phyloP scores from a whole-genome alignment of 2,888 invertebrate species.

The Anoncus sp. region DNA sequence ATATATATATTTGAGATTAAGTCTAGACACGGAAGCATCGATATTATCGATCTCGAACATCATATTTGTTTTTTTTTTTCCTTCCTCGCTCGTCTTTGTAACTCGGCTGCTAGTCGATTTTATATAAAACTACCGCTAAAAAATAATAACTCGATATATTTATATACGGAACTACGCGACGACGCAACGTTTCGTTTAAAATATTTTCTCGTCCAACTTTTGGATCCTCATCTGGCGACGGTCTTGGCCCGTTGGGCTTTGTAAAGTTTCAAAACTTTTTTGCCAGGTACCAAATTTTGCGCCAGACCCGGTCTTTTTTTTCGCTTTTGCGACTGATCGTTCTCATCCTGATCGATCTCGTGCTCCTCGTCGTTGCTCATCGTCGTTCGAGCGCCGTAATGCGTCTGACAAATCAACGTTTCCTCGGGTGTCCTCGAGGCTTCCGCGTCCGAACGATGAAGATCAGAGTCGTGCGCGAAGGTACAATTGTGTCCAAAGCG shows the following conservation, averaged over 20 bases:
- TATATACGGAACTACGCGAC: neutral
- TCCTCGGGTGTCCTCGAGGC: slow-evolving; percentile 84
- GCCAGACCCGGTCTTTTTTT: slow-evolving; percentile 92
- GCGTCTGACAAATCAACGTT: slow-evolving; percentile 81
- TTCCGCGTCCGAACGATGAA: slow-evolving; percentile 87
- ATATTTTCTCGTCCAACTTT: too few relatives aligned
- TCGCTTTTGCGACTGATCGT: slow-evolving; percentile 83
- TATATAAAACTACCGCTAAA: too few relatives aligned
- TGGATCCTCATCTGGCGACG: slow-evolving; percentile 76
- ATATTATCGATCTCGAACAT: slow-evolving; percentile 16
- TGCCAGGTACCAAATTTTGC: slow-evolving; percentile 91
- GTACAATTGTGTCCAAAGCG: slow-evolving; percentile 96
- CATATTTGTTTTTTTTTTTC: slow-evolving; percentile 12
- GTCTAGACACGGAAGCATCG: slow-evolving; percentile 45
- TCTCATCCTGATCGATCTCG: slow-evolving; percentile 85
- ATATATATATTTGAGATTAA: neutral
- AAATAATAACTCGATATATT: neutral
- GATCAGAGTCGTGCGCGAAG: slow-evolving; percentile 95
- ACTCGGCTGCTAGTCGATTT: too few relatives aligned
- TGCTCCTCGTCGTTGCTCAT: slow-evolving; percentile 78
- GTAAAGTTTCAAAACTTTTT: slow-evolving; percentile 93
- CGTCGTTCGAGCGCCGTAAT: slow-evolving; percentile 73
- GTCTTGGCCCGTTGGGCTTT: slow-evolving; percentile 86
- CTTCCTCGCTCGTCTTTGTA: too few relatives aligned
- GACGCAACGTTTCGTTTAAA: neutral